Conservation (phyloP, 2,797 vertebrate species). For the Hoplostethus mediterraneus region DNA sequence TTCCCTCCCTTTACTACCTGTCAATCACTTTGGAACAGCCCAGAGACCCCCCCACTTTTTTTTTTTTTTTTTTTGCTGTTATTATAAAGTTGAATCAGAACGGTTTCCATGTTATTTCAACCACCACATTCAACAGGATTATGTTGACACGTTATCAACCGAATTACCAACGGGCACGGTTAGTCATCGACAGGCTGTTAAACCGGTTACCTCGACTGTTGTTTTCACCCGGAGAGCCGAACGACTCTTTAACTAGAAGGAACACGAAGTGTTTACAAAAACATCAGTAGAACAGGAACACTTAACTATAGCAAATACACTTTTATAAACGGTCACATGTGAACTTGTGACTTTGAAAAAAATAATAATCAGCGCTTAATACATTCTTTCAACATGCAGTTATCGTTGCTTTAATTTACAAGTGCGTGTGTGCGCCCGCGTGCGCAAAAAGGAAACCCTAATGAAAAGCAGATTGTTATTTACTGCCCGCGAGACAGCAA, state of each 20-base stretch:
- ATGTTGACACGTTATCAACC: conserved; percentile 60
- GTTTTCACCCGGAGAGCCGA: not conserved
- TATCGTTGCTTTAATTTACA: not conserved
- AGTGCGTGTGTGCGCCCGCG: not conserved
- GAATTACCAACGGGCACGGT: conserved; percentile 27
- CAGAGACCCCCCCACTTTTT: conserved; percentile 17
- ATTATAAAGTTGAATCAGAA: conserved; percentile 54
- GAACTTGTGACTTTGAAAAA: too few relatives aligned
- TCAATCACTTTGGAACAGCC: conserved; percentile 69
- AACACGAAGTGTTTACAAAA: too few relatives aligned
- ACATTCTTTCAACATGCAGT: too few relatives aligned
- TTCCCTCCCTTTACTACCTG: conserved; percentile 70
- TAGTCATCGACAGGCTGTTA: conserved; percentile 45
- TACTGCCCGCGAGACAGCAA: conserved; percentile 47
- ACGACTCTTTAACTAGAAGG: not conserved
- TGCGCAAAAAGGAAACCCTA: too few relatives aligned
- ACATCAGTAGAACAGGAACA: not conserved
- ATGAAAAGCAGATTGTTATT: conserved; percentile 33
- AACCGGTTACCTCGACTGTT: conserved; percentile 24
- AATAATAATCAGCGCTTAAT: too few relatives aligned
- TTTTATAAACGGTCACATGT: not conserved
- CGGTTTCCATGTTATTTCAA: conserved; percentile 71
- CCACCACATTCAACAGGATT: conserved; percentile 61
- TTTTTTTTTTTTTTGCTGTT: conserved; percentile 35
- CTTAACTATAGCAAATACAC: not conserved